Evolutionary conservation across 2,113 vertebrate species (phyloP), one percentile per base, ranked within the genome.

Genomic region (Aspiorhynchus laticeps): DNA sequence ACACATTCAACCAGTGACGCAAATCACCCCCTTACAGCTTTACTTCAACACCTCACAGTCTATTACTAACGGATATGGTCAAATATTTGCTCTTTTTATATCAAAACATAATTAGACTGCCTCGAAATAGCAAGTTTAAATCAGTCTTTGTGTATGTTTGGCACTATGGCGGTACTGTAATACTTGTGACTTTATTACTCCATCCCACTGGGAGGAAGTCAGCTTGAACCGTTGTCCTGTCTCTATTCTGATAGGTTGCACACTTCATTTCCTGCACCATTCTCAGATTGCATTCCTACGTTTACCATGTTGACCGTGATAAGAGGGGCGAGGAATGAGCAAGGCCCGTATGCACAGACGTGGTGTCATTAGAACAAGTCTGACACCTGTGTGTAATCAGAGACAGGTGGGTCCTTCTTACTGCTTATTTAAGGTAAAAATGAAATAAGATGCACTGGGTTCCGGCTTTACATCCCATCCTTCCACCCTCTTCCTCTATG

Each of bases 201-300:
- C 24, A 15, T 59, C 74, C 80, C 53, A 76, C 80, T 38, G 43
- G 85, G 73, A 90, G 88, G 88, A 92, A 90, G 33, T 67, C 31
- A 36, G 76, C 21, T 71, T 78, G 73, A 48, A 85, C 86, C 33
- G 74, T 74, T 85, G 53, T 90, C 84, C 89, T 87, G 61, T 87
- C 86, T 86, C 87, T 81, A 31, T 61, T 83, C 87, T 76, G 67
- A 89, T 74, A 53, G 83, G 67, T 21, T 31, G 36, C 46, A 73
- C 4, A 67, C 31, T 73, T 77, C 73, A 79, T 84, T 87, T 89
- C 87, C 89, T 90, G 61, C 69, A 19, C 83, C 26, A 26, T 82
- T 87, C 43, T 89, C 59, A 24, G 56, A 87, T 88, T 88, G 59
- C 75, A 88, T 89, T 89, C 88, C 85, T 21, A 17, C 26, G 36